A percentile compares a stretch with the other conserved stretches of the same genome.
phyloP scores from a whole-genome alignment of 2,888 invertebrate species.

The Mantis religiosa region DNA sequence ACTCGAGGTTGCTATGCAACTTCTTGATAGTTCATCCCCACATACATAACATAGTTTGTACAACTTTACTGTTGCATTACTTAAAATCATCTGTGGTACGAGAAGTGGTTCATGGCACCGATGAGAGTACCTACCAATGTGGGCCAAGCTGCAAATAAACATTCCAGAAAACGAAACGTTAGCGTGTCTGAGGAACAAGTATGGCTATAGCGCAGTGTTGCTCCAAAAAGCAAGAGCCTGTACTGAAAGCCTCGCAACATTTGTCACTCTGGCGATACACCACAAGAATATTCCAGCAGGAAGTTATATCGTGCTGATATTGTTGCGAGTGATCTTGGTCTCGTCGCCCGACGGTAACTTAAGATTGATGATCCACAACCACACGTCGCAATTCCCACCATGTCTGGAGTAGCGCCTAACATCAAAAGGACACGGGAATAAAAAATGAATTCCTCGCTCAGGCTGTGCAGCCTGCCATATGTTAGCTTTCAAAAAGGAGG shows the following conservation, averaged over 20 bases:
- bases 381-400: background rate
- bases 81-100: no score
- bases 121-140: no score
- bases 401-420: background rate
- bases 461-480: no score
- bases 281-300: conserved; percentile 11
- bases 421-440: background rate
- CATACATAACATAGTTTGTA: no score
- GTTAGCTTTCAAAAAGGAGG: no score
- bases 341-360: background rate
- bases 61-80: no score
- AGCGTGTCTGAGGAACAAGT: no score
- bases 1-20: no score
- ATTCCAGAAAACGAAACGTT: no score
- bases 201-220: background rate
- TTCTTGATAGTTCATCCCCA: no score
- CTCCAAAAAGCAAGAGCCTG: background rate
- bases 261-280: background rate
- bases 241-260: conserved; percentile 12
- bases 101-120: no score
- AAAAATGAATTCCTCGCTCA: background rate
- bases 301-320: conserved; percentile 14
- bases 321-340: conserved; percentile 1
- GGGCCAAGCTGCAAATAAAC: no score
- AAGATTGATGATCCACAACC: conserved; percentile 10